Base-by-base conservation (phyloP, 2,888 invertebrate species). In the Caenorhabditis becei region DNA sequence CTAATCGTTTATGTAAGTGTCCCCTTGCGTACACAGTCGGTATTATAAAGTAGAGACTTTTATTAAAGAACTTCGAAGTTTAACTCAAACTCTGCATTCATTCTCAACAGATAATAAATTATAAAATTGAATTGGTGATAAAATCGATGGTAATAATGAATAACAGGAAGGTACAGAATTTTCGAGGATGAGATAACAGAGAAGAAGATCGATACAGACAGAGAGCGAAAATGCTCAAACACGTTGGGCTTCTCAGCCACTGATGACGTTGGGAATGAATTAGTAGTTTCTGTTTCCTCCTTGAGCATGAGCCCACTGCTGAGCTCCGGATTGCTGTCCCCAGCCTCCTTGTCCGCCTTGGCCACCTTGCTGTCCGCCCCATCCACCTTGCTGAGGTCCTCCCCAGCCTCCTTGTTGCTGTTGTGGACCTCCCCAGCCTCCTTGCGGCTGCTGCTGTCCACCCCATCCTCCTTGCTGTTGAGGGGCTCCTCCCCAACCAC, bases 241-340 rank as follows among this genome's bases (percentile, higher is more conserved):
- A 54, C 62, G 65, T 74, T 63, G 63, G 67, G 20, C 35, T 14
- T 41, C 41, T 35, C 16, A 20, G 53, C 23, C 37, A 69, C 49
- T 3, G 23, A 37, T 10, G 32, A 23, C 18, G 35, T 24, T 16
- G 54, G 28, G 11, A 49, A 5, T 32, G 41, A 59, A 49, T 77
- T 74, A 82, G 37, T 82, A 82, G 32, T 77, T 69, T 70, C 77
- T 51, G 74, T 65, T 66, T 59, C 75, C 83, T 62, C 81, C 81
- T 77, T 85, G 85, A 61, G 83, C 85, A 35, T 83, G 80, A 44
- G 83, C 83, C 85, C 85, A 85, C 49, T 85, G 85, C 69, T 86
- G 85, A 14, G 78, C 82, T 44, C 84, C 86, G 32, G 84, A 77
- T 53, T 81, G 86, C 28, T 58, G 63, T 26, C 84, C 83, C 83